Evolutionary conservation across 2,113 vertebrate species (phyloP), one percentile per base, ranked within the genome.

Genomic region (Dasypus novemcinctus): DNA sequence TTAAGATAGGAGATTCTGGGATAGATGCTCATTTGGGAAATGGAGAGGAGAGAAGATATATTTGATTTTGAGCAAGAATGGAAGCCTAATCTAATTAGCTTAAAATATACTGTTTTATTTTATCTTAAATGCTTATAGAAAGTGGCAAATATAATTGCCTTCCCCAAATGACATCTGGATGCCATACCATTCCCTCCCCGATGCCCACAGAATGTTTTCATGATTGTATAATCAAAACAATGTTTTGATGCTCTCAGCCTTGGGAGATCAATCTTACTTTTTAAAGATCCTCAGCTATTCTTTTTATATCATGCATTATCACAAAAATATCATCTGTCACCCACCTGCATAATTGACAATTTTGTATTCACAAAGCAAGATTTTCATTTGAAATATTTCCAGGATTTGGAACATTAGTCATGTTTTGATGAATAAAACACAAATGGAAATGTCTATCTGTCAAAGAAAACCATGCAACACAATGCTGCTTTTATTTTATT

Each of bases 341-440:
- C 49, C 8, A 64, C n/a, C 29, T 85, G 27, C 31, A 23, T 87
- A 63, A 64, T 54, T 83, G 91, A 31, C 31, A 93, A 31, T 82
- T 95, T 93, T 79, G 3, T 86, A 64, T 82, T 93, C 41, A 66
- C 54, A 90, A 85, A 84, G 41, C 74, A 92, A 68, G 6, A 84
- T 91, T 91, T 91, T 95, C 79, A 88, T 36, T 78, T 15, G 80
- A 93, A 96, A 75, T 88, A 86, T 63, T 95, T 1, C 54, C 82
- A 9, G 43, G 4, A 20, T 71, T 86, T 96, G 41, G 23, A 83
- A 64, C 64, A n/a, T 90, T 49, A 74, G 66, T 82, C 88, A 21
- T 74, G 38, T 90, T 91, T 95, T 89, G 49, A 92, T 83, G 63
- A 97, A n/a, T 79, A 96, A 96, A 86, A 95, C n/a, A 85, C 43